Percentiles rank a stretch among this genome's conserved stretches.
Evolutionary conservation across 1,140 invertebrate genomes (phyloP).

Genomic region (Macrobrachium rosenbergii): DNA sequence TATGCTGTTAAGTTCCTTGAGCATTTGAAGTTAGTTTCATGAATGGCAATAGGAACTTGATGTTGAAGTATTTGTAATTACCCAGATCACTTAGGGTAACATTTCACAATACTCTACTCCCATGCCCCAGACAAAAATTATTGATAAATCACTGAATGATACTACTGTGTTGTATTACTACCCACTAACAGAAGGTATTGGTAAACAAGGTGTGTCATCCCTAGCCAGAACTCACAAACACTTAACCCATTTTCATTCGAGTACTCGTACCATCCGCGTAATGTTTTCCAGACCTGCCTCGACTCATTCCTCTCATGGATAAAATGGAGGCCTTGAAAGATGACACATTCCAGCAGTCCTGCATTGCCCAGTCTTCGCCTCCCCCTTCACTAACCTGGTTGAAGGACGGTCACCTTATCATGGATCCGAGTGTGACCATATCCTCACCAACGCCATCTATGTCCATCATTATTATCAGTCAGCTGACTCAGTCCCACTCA

Average conservation of each 20-base stretch:
- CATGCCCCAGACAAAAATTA: no score
- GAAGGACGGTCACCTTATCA: conserved; percentile 57
- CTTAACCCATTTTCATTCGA: no score
- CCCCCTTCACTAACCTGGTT: conserved; percentile 55
- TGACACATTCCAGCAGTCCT: conserved; percentile 64
- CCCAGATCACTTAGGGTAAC: no score
- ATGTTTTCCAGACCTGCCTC: conserved; percentile 59
- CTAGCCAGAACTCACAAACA: no score
- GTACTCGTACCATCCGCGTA: neutral
- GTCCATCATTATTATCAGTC: conserved; percentile 57
- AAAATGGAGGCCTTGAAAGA: conserved; percentile 58
- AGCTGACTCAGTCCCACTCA: conserved; percentile 44
- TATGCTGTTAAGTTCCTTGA: no score
- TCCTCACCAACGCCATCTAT: conserved; percentile 62
- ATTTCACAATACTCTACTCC: no score
- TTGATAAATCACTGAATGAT: neutral
- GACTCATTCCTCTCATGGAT: conserved; percentile 60
- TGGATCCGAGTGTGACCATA: conserved; percentile 54
- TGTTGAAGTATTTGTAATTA: no score
- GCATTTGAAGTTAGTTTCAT: no score
- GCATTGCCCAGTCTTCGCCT: conserved; percentile 63
- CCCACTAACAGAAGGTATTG: no score
- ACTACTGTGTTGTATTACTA: neutral
- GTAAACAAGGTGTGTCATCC: no score
- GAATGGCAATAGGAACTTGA: no score